phyloP scores from a whole-genome alignment of 2,797 vertebrate genomes.

The Sebastes steindachneri region DNA sequence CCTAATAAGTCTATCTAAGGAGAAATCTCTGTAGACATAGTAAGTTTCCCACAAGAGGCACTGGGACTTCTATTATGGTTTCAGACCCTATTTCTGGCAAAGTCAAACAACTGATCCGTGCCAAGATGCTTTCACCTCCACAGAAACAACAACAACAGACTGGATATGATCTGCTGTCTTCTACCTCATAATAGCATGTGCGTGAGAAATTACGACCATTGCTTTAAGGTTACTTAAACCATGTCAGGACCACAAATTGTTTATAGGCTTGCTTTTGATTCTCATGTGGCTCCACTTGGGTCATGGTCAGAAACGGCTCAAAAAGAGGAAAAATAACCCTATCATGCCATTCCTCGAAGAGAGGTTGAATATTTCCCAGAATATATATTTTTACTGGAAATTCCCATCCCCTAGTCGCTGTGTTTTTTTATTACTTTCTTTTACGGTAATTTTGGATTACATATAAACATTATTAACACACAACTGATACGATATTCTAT shows the following conservation, averaged over 20 bases:
- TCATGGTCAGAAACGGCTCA: background rate
- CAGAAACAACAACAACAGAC: slow-evolving; percentile 12
- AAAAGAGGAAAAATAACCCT: background rate
- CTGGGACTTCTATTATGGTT: background rate
- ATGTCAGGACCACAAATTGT: background rate
- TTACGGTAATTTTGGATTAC: background rate
- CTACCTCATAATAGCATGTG: slow-evolving; percentile 11
- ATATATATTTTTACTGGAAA: no score
- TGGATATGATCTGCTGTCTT: slow-evolving; percentile 4
- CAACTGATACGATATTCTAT: background rate
- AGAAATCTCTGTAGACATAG: background rate
- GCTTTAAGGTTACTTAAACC: background rate
- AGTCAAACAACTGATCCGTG: slow-evolving; percentile 15
- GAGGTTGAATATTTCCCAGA: no score
- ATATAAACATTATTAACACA: background rate
- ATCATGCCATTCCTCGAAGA: no score
- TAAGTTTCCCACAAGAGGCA: slow-evolving; percentile 15
- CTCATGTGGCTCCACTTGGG: background rate
- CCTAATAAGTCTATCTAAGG: background rate
- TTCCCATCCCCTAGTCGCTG: no score
- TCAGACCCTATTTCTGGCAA: slow-evolving; percentile 9
- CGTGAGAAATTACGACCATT: slow-evolving; percentile 11
- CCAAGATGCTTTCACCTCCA: slow-evolving; percentile 14
- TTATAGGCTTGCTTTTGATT: background rate
- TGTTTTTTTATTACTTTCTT: background rate